phyloP scores from a whole-genome alignment of 2,888 invertebrate species.

The Tenthredo livida region DNA sequence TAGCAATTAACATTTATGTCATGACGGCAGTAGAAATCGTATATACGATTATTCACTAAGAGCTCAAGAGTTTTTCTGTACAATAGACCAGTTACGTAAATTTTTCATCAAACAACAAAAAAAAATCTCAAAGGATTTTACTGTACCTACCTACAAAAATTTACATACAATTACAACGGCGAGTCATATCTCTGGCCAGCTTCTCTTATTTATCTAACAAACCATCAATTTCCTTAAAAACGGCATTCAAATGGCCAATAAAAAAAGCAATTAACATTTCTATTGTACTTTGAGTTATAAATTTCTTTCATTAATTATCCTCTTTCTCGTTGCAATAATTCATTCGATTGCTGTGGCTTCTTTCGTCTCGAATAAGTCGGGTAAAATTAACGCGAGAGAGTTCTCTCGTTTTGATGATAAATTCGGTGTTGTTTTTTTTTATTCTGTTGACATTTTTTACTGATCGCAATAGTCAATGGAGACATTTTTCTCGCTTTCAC shows the following conservation, averaged over 20 bases:
- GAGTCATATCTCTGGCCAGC: neutral
- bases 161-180: constrained; percentile 21
- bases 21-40: neutral
- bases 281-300: constrained; percentile 19
- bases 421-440: neutral
- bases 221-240: constrained; percentile 1
- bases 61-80: neutral
- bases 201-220: constrained; percentile 25
- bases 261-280: constrained; percentile 11
- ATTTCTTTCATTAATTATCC: neutral
- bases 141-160: neutral
- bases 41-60: neutral
- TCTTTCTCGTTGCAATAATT: neutral
- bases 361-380: neutral
- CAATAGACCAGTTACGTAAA: constrained; percentile 1
- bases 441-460: neutral
- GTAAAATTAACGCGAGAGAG: neutral
- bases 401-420: neutral
- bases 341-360: neutral
- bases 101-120: neutral
- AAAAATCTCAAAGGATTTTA: neutral
- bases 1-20: constrained; percentile 7
- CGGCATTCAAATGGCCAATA: neutral
- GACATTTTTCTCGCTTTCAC: neutral
- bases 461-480: neutral